Percentiles rank a stretch among this genome's conserved stretches.
phyloP scores from a whole-genome alignment of 2,888 invertebrate species.

The Andrena minutula region DNA sequence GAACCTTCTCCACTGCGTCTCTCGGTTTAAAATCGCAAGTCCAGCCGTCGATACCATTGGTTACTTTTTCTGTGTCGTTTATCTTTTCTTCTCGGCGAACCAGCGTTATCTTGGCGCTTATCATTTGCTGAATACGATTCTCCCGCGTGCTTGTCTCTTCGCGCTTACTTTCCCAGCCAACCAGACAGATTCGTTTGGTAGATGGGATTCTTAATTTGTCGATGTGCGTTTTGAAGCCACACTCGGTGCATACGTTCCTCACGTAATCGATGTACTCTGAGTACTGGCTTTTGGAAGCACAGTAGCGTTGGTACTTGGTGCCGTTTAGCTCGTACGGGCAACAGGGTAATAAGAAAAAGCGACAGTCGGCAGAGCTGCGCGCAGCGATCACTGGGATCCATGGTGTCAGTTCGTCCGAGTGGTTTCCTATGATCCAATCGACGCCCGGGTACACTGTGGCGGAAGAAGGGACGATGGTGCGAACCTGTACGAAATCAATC shows the following conservation, averaged over 20 bases:
- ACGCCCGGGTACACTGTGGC: slow-evolving; percentile 89
- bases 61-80: slow-evolving; percentile 2
- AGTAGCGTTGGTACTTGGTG: slow-evolving; percentile 91
- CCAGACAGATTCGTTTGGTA: slow-evolving; percentile 94
- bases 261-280: slow-evolving; percentile 90
- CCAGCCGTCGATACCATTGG: slow-evolving; percentile 79
- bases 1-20: slow-evolving; percentile 89
- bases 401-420: slow-evolving; percentile 99
- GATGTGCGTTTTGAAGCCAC: slow-evolving; percentile 90
- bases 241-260: slow-evolving; percentile 87
- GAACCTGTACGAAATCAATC: slow-evolving; percentile 86
- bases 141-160: slow-evolving; percentile 41
- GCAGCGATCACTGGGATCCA: slow-evolving; percentile 98
- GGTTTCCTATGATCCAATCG: slow-evolving; percentile 99
- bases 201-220: slow-evolving; percentile 98
- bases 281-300: slow-evolving; percentile 92
- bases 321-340: slow-evolving; percentile 97
- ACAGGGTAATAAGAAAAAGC: slow-evolving; percentile 97
- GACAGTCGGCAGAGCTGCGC: slow-evolving; percentile 90
- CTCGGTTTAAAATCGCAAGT: slow-evolving; percentile 88
- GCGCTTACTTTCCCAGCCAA: slow-evolving; percentile 86
- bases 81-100: slow-evolving; percentile 56
- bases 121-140: slow-evolving; percentile 85
- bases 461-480: slow-evolving; percentile 89
- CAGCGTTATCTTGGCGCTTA: slow-evolving; percentile 76